phyloP scores from a whole-genome alignment of 2,113 vertebrate species.

The Sterna hirundo region DNA sequence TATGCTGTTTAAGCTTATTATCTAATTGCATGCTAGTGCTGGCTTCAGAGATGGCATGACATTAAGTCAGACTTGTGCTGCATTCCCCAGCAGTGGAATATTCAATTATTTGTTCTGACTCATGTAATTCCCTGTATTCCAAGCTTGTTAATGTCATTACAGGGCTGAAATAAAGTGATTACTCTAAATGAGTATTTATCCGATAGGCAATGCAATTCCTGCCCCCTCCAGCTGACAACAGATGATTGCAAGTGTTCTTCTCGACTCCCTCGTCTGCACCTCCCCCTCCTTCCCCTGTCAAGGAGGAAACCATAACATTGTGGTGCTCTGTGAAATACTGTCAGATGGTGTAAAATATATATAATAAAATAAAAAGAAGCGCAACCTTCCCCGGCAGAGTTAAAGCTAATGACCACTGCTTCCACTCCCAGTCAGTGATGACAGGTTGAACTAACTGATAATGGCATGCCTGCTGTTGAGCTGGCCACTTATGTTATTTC shows the following conservation, averaged over 20 bases:
- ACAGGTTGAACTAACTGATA: constrained; percentile 94
- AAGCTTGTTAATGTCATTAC: constrained; percentile 90
- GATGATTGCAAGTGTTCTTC: constrained; percentile 49
- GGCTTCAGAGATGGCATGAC: constrained; percentile 78
- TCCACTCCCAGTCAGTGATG: constrained; percentile 89
- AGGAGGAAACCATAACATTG: constrained; percentile 64
- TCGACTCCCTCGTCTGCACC: neutral
- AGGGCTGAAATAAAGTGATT: constrained; percentile 88
- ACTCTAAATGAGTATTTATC: constrained; percentile 87
- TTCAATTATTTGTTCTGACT: constrained; percentile 91
- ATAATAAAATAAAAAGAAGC: constrained; percentile 73
- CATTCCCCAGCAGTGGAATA: constrained; percentile 77
- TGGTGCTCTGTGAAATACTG: constrained; percentile 78
- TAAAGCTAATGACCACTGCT: constrained; percentile 93
- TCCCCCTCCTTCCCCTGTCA: constrained; percentile 70
- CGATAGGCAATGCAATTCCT: constrained; percentile 69
- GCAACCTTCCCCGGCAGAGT: constrained; percentile 75
- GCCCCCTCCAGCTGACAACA: constrained; percentile 69
- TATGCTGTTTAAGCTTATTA: constrained; percentile 94
- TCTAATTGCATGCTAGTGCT: constrained; percentile 86
- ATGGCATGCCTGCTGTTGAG: constrained; percentile 93
- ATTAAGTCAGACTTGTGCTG: constrained; percentile 76
- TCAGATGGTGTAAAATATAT: constrained; percentile 80
- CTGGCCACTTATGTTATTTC: constrained; percentile 93
- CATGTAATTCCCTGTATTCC: constrained; percentile 88